Percentiles rank a stretch among this genome's conserved stretches.
phyloP scores from a whole-genome alignment of 30 jellyfish, hydroid and myxozoan species.

The Clytia hemisphaerica region DNA sequence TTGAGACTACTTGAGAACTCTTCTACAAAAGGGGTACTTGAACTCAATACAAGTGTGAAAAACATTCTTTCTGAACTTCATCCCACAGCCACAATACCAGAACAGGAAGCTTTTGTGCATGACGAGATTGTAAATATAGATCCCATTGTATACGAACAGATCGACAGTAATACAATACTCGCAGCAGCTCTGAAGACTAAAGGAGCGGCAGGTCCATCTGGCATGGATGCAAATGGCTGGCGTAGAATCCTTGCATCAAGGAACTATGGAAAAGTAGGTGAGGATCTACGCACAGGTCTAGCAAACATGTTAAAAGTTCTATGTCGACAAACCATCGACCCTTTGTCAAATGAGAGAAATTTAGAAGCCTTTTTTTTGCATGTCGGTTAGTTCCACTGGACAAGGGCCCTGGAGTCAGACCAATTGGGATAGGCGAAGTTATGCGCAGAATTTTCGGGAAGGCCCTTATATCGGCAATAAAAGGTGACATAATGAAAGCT shows the following conservation, averaged over 20 bases:
- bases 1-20: no score
- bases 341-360: neutral
- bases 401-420: conserved; percentile 12
- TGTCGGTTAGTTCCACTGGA: conserved; percentile 11
- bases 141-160: no score
- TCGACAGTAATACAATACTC: no score
- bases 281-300: neutral
- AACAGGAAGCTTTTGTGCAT: no score
- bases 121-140: no score
- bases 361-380: neutral
- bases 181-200: no score
- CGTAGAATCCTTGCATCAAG: neutral
- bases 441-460: conserved; percentile 18
- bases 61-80: no score
- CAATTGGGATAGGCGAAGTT: conserved; percentile 14
- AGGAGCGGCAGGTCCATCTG: conserved; percentile 6
- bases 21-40: no score
- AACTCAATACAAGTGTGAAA: no score
- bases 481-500: neutral
- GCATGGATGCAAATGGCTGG: neutral
- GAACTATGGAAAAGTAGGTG: neutral
- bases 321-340: neutral
- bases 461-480: neutral
- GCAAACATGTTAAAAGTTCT: neutral
- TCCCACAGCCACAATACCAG: no score